phyloP scores from a whole-genome alignment of 2,888 invertebrate species.

The Diadegma fenestrale region DNA sequence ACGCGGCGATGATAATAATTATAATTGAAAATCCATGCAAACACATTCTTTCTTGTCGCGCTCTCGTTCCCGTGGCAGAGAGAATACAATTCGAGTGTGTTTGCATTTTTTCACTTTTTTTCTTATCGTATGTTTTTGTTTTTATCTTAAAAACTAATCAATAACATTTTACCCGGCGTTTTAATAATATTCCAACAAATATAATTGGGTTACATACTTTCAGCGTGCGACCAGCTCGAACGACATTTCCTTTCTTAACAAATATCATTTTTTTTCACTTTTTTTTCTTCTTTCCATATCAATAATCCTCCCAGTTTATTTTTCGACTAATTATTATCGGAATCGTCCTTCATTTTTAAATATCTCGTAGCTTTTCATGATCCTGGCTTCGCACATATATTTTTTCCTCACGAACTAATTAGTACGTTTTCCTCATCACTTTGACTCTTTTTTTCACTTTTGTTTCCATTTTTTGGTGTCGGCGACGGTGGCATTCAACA shows the following conservation, averaged over 20 bases:
- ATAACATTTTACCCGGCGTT: constrained; percentile 77
- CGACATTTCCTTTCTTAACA: constrained; percentile 73
- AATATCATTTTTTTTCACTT: constrained; percentile 52
- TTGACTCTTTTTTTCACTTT: not conserved
- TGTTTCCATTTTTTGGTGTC: constrained; percentile 55
- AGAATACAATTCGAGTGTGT: constrained; percentile 56
- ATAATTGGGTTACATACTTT: constrained; percentile 79
- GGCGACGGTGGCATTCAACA: constrained; percentile 49
- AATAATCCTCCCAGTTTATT: constrained; percentile 49
- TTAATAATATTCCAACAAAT: constrained; percentile 77
- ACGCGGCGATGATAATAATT: constrained; percentile 39
- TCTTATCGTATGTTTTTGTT: constrained; percentile 41
- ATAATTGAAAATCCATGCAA: constrained; percentile 44
- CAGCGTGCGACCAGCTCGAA: constrained; percentile 75
- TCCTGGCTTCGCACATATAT: constrained; percentile 33
- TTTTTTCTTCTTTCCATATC: constrained; percentile 27
- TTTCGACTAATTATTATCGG: constrained; percentile 61
- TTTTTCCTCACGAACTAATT: not conserved
- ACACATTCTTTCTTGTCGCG: constrained; percentile 20
- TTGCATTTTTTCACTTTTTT: constrained; percentile 37
- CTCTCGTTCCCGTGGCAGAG: constrained; percentile 20
- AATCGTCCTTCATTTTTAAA: constrained; percentile 47
- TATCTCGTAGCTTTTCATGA: constrained; percentile 42
- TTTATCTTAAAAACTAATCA: constrained; percentile 75
- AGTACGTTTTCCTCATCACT: not conserved